Evolutionary conservation across 1,140 invertebrate species (phyloP).

Genomic region (Drosophila subpulchrella): DNA sequence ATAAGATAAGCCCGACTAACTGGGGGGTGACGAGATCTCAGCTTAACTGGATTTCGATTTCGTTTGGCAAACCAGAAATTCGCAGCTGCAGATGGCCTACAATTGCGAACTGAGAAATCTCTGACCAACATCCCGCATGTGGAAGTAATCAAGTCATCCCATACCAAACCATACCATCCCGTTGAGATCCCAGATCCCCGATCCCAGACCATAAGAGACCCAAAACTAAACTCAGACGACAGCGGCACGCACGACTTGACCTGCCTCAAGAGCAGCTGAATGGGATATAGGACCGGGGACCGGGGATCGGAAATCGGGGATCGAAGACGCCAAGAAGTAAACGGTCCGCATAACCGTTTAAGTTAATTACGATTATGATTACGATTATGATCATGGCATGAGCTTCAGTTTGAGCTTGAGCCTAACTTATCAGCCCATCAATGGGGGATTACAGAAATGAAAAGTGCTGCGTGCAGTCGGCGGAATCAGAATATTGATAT

Average conservation of each 20-base stretch:
- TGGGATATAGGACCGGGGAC: no score
- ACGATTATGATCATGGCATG: conserved; percentile 30
- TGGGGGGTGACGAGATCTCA: conserved; percentile 32
- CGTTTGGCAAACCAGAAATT: not conserved
- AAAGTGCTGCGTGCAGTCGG: conserved; percentile 56
- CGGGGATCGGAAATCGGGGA: not conserved
- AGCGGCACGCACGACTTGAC: conserved; percentile 60
- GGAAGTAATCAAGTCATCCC: conserved; percentile 35
- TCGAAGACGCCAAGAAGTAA: conserved; percentile 45
- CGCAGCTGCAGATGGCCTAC: conserved; percentile 24
- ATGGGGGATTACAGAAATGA: conserved; percentile 54
- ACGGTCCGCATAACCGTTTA: conserved; percentile 53
- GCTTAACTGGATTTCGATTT: conserved; percentile 26
- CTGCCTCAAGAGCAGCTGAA: conserved; percentile 55
- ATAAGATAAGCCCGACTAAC: conserved; percentile 56
- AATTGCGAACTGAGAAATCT: conserved; percentile 27
- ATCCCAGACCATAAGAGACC: conserved; percentile 31
- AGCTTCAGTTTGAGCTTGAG: conserved; percentile 6
- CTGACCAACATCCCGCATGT: conserved; percentile 41
- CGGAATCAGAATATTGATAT: conserved; percentile 71
- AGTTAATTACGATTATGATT: conserved; percentile 72
- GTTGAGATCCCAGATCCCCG: conserved; percentile 10
- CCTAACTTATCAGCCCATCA: conserved; percentile 51
- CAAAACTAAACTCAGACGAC: conserved; percentile 33
- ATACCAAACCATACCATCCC: no score